These are phyloP conservation scores for Argyrosomus regius DNA, from an alignment of 2,797 vertebrate genomes.

Conservation along the genomic window DNA sequence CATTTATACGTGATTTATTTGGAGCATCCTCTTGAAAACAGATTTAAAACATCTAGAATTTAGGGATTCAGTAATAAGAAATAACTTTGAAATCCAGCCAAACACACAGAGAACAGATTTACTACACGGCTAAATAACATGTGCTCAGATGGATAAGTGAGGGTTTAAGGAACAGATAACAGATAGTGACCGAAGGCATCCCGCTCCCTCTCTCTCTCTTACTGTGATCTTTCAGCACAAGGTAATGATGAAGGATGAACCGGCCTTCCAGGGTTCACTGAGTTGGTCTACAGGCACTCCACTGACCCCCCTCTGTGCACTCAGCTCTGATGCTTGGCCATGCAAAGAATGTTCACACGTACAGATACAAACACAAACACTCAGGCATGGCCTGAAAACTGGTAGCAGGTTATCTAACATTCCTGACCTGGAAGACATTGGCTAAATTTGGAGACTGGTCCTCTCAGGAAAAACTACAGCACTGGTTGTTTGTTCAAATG, in stretches of 20 bases:
- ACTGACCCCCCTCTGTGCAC: constrained; percentile 66
- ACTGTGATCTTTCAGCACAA: constrained; percentile 78
- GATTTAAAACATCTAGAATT: constrained; percentile 20
- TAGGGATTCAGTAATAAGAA: constrained; percentile 25
- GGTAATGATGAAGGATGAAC: constrained; percentile 77
- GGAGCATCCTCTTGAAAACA: constrained; percentile 25
- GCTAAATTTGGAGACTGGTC: constrained; percentile 63
- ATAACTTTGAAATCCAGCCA: constrained; percentile 42
- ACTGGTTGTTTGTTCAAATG: constrained; percentile 56
- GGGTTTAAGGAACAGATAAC: constrained; percentile 52
- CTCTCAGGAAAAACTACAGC: constrained; percentile 39
- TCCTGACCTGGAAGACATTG: constrained; percentile 65
- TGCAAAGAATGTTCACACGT: constrained; percentile 80
- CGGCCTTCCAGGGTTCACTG: constrained; percentile 75
- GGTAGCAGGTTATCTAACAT: constrained; percentile 76
- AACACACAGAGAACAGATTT: constrained; percentile 50
- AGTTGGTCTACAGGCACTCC: constrained; percentile 71
- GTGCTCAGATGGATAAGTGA: constrained; percentile 48
- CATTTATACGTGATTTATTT: constrained; percentile 18
- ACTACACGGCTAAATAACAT: constrained; percentile 51
- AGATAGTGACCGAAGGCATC: constrained; percentile 46
- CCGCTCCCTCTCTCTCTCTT: constrained; percentile 42
- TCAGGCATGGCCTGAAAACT: constrained; percentile 64
- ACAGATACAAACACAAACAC: constrained; percentile 74
- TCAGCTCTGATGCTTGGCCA: constrained; percentile 70